Conservation (phyloP, 1,140 invertebrate species). For the Magallana ariakensis region DNA sequence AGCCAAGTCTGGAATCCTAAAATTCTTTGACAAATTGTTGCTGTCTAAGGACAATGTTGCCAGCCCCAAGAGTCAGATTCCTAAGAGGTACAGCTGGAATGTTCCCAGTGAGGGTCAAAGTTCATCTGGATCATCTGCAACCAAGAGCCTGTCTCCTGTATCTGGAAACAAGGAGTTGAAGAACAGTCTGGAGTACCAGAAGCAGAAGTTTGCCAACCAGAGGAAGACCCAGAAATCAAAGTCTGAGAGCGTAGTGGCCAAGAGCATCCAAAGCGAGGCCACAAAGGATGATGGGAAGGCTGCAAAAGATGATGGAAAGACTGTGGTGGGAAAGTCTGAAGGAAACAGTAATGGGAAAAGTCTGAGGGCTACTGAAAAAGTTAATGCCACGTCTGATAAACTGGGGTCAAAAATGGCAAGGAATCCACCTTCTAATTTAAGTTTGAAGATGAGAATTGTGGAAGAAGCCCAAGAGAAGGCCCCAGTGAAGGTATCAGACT, state of each 20-base stretch:
- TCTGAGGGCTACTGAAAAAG: slow-evolving; percentile 42
- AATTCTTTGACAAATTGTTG: slow-evolving; percentile 55
- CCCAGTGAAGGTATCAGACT: not conserved
- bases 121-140: not conserved
- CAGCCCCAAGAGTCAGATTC: slow-evolving; percentile 37
- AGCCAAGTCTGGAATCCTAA: slow-evolving; percentile 51
- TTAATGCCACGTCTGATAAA: not conserved
- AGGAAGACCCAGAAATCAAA: not conserved
- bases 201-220: not conserved
- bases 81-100: slow-evolving; percentile 30
- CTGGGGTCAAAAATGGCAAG: not conserved
- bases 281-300: slow-evolving; percentile 11
- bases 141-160: slow-evolving; percentile 37
- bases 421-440: slow-evolving; percentile 6
- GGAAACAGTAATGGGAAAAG: slow-evolving; percentile 12
- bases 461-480: not conserved
- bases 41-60: slow-evolving; percentile 14
- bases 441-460: not conserved
- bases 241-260: slow-evolving; percentile 10
- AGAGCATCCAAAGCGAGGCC: slow-evolving; percentile 31
- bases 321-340: not conserved
- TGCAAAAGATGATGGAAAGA: not conserved
- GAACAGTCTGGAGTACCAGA: slow-evolving; percentile 10
- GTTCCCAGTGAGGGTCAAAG: not conserved
- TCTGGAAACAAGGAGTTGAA: not conserved